Evolutionary conservation across 92 coral and sea anemone species (phyloP), one percentile per base, ranked within the genome.

Genomic region (Zoanthus sansibaricus): DNA sequence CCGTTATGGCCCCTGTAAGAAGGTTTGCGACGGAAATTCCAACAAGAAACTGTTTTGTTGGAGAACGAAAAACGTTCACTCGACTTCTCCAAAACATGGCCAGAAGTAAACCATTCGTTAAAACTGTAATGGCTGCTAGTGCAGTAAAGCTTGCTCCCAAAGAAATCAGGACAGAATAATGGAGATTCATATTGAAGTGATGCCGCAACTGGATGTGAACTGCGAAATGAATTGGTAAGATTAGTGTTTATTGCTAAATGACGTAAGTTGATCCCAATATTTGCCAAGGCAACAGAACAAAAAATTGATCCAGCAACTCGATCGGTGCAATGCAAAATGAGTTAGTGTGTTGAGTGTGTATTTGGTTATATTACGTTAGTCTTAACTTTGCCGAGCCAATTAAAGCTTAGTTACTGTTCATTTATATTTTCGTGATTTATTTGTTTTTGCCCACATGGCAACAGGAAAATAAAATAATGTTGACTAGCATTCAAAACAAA

Each of bases 11-110:
- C 16, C 85, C 85, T 1, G 85, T 80, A 9, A 80, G 52, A 45
- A 80, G 15, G 54, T 80, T 80, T 42, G 85, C 85, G 47, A 67
- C 66, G 18, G 62, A 66, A 44, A 80, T 80, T 33, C 85, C 85
- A 52, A 68, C 30, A 6, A 80, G 58, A 80, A 80, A 80, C 9
- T 80, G 47, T 16, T 75, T 59, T 30, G 75, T 46, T 12, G 85
- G 52, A n/a, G 75, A 67, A 25, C 59, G 75, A 21, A 80, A 32
- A 14, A 80, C 18, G 7, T 17, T 79, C 18, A 46, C 30, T 62
- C 85, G 62, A 46, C 66, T 80, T 45, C 45, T 72, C 85, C 85
- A 80, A 64, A 80, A 46, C 1, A 70, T 49, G 14, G 66, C 18
- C 44, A 80, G 33, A 5, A 80, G 46, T 6, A 48, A 47, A 31